Base-by-base conservation (phyloP, 2,888 invertebrate species). In the Pandemis corylana region DNA sequence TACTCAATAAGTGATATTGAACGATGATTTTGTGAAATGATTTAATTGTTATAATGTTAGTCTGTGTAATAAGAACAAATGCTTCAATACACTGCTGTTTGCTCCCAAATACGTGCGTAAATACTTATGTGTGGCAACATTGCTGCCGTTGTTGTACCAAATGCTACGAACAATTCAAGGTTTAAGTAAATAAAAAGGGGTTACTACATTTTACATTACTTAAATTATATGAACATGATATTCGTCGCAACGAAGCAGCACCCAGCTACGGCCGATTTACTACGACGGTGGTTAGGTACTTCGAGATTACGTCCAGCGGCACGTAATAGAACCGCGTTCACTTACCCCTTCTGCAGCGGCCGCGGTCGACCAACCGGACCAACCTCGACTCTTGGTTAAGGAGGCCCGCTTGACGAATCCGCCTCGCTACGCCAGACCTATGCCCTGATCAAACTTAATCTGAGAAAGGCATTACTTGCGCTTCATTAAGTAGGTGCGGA, bases 251-350 rank as follows among this genome's bases (percentile, higher is more conserved):
- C 75, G 51, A 83, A 77, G 71, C 86, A 76, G 86, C 86, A 85
- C 83, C 76, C 73, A 78, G 87, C 85, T 89, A 87, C 89, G 87
- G 85, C 84, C 87, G 89, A 90, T 91, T 91, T 89, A 90, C 90
- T 90, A 90, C 79, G 87, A 88, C 86, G 63, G 51, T 56, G 72
- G 53, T 62, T 41, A 46, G 83, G 84, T 86, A 88, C 87, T 87
- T 87, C 82, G 85, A 84, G 88, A 85, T 89, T 89, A 90, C 89
- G 85, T 89, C 81, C 84, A 84, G 78, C 83, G 85, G 85, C 87
- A 89, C 90, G 89, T 90, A 89, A 89, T 87, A 85, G 83, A 83
- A 83, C 85, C 81, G 82, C 89, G 87, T 86, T 87, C 89, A 86
- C 84, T 87, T 81, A 84, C 84, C 82, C 84, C 79, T 77, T 79